These are phyloP conservation scores for Drosophila kambysellisi DNA, from an alignment of 2,888 invertebrate genomes.

Conservation along the genomic window DNA sequence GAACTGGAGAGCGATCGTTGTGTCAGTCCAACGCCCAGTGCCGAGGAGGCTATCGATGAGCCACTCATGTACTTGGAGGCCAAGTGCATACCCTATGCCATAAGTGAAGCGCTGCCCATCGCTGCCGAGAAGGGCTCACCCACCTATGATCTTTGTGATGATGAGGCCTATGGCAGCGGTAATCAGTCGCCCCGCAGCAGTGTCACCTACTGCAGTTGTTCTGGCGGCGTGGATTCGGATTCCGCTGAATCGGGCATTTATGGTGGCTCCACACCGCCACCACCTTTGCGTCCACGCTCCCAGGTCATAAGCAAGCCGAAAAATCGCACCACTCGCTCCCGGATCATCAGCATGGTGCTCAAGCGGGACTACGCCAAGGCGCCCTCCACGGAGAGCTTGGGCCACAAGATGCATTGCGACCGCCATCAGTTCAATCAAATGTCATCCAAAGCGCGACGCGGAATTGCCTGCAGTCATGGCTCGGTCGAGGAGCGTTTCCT, in stretches of 20 bases:
- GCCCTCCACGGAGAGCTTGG: slow-evolving; percentile 15
- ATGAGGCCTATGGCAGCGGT: slow-evolving; percentile 66
- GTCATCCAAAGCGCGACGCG: slow-evolving; percentile 38
- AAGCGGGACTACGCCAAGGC: slow-evolving; percentile 67
- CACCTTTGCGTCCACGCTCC: slow-evolving; percentile 54
- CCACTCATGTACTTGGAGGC: slow-evolving; percentile 58
- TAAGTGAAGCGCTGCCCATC: slow-evolving; percentile 29
- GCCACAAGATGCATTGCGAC: slow-evolving; percentile 45
- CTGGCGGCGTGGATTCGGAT: slow-evolving; percentile 46
- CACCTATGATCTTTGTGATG: slow-evolving; percentile 59
- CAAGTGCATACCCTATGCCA: slow-evolving; percentile 64
- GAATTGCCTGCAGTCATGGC: slow-evolving; percentile 37
- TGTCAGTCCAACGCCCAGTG: slow-evolving; percentile 63
- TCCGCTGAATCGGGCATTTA: slow-evolving; percentile 50
- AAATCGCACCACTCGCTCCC: slow-evolving; percentile 62
- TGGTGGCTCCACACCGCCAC: slow-evolving; percentile 26
- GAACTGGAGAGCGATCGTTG: slow-evolving; percentile 42
- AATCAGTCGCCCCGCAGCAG: slow-evolving; percentile 58
- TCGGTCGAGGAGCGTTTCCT: slow-evolving; percentile 70
- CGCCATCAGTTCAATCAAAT: slow-evolving; percentile 41
- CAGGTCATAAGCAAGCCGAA: slow-evolving; percentile 56
- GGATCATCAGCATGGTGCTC: slow-evolving; percentile 73
- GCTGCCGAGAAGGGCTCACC: neutral
- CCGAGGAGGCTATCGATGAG: slow-evolving; percentile 67
- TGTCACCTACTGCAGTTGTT: slow-evolving; percentile 64